Conservation (phyloP, 1,140 invertebrate genomes). For the Pissodes strobi region DNA sequence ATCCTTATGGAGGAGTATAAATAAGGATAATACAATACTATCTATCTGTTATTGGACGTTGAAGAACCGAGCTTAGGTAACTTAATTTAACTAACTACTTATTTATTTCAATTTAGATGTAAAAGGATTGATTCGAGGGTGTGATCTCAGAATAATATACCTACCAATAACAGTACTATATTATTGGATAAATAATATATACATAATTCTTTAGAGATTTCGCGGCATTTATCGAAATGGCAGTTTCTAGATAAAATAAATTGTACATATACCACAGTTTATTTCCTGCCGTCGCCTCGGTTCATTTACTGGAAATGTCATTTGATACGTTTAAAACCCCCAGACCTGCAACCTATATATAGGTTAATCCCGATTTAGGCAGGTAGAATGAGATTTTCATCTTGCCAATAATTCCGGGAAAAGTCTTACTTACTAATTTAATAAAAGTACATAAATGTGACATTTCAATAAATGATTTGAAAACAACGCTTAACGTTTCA, state of each 20-base stretch:
- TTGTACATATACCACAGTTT: conserved; percentile 3
- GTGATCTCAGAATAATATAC: too few relatives aligned
- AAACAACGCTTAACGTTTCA: neutral
- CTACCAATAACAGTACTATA: too few relatives aligned
- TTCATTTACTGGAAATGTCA: conserved; percentile 13
- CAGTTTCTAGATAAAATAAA: conserved; percentile 4
- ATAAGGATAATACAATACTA: too few relatives aligned
- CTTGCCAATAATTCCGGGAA: neutral
- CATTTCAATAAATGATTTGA: neutral
- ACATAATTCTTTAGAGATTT: too few relatives aligned
- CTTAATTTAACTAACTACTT: too few relatives aligned
- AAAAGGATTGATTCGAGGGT: too few relatives aligned
- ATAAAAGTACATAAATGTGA: neutral
- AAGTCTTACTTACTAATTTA: neutral
- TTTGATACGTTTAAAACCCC: conserved; percentile 11
- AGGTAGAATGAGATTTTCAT: neutral
- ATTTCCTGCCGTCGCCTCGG: conserved; percentile 16
- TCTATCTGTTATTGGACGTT: too few relatives aligned
- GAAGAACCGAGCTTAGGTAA: too few relatives aligned
- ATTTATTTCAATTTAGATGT: too few relatives aligned
- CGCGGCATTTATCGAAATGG: too few relatives aligned
- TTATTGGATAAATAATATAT: too few relatives aligned
- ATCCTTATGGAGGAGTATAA: too few relatives aligned
- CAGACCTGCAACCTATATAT: conserved; percentile 13
- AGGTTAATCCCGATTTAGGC: conserved; percentile 23